Conservation (phyloP, 2,797 vertebrate species). For the Acropternis orthonyx region DNA sequence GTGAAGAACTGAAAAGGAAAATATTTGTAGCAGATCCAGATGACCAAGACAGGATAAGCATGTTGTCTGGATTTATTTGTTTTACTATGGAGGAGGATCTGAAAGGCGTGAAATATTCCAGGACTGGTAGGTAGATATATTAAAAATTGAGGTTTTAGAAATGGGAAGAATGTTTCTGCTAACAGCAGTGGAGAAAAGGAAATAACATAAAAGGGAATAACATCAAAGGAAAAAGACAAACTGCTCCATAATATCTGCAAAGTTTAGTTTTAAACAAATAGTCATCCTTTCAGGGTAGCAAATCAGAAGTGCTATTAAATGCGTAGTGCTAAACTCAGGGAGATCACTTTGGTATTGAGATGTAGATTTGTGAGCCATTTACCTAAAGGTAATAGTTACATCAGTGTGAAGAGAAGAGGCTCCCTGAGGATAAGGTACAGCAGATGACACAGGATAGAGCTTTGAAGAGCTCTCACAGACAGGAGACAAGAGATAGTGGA, state of each 20-base stretch:
- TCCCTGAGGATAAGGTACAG: slow-evolving; percentile 41
- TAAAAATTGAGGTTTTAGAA: not conserved
- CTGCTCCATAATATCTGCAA: not conserved
- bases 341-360: slow-evolving; percentile 43
- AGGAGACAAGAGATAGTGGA: slow-evolving; percentile 44
- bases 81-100: not conserved
- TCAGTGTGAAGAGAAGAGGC: slow-evolving; percentile 26
- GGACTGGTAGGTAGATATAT: not conserved
- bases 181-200: not conserved
- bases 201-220: not conserved
- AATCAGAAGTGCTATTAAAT: slow-evolving; percentile 11
- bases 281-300: not conserved
- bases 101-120: not conserved
- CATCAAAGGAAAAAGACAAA: not conserved
- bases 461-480: slow-evolving; percentile 38
- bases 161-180: not conserved
- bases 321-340: slow-evolving; percentile 1
- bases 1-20: not conserved
- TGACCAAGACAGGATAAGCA: not conserved
- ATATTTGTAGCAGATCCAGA: not conserved
- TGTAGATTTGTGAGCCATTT: slow-evolving; percentile 46
- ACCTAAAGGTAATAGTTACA: slow-evolving; percentile 32
- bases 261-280: slow-evolving; percentile 1
- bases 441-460: slow-evolving; percentile 17
- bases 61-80: not conserved